Evolutionary conservation across 2,113 vertebrate species (phyloP), one percentile per base, ranked within the genome.

Genomic region (Actinemys pallida): DNA sequence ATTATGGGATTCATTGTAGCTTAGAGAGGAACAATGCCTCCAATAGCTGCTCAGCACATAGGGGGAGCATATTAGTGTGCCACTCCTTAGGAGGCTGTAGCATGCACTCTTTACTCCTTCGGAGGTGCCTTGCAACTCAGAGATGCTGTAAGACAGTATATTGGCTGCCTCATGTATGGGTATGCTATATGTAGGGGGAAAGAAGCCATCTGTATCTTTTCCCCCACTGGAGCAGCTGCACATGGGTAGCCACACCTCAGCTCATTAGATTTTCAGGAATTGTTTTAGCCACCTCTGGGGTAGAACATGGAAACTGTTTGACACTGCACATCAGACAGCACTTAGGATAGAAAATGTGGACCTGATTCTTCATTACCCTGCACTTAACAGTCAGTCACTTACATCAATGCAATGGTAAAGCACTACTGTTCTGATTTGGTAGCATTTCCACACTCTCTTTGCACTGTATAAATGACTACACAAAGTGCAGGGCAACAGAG

Each of bases 151-250:
- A 59, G 4, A 62, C 7, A 82, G 72, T 16, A 39, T 0, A 14
- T 1, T 5, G 0, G 0, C 2, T 35, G 9, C 47, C 42, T 54
- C 19, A 31, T 1, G 7, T 84, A n/a, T 45, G 17, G 16, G 8
- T 54, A 83, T 0, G 52, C 16, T 69, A 35, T 4, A 29, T 65
- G 3, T 22, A 27, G 57, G 20, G 20, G 3, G 75, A 31, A 79
- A 53, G 8, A 72, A 57, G 29, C 2, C 31, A 53, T 17, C 24
- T 16, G 5, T 5, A 47, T 3, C 2, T 2, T n/a, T 91, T 84
- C 57, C 6, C 75, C 59, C 86, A 1, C 31, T 42, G 49, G 49
- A 10, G 8, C 5, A 20, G 76, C 47, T 35, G 39, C 3, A 27
- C 2, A 3, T 6, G 12, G 16, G 10, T 8, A 72, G 10, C 83